A percentile compares a stretch with the other conserved stretches of the same genome.
phyloP scores from a whole-genome alignment of 2,113 vertebrate genomes.

The Addax nasomaculatus region DNA sequence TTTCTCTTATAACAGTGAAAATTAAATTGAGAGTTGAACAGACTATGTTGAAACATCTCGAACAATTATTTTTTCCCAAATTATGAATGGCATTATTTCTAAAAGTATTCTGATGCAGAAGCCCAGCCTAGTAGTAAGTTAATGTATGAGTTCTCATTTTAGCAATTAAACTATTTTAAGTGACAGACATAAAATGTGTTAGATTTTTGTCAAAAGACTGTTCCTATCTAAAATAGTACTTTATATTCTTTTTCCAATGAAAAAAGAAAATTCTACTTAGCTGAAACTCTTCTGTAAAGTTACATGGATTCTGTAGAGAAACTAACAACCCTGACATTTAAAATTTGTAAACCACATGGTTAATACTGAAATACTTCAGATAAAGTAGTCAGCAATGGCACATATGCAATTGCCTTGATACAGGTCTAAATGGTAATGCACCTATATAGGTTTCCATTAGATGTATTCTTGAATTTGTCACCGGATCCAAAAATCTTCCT shows the following conservation, averaged over 20 bases:
- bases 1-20: background rate
- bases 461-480: background rate
- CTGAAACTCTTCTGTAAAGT: background rate
- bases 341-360: background rate
- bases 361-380: background rate
- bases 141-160: background rate
- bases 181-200: slow-evolving; percentile 11
- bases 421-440: background rate
- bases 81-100: background rate
- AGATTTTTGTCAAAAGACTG: slow-evolving; percentile 22
- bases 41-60: background rate
- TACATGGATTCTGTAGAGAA: background rate
- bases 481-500: background rate
- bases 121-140: background rate
- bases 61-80: background rate
- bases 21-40: background rate
- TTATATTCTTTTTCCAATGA: background rate
- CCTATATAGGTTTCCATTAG: background rate
- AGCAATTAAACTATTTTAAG: slow-evolving; percentile 34
- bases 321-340: background rate
- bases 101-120: background rate
- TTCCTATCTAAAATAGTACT: background rate
- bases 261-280: background rate
- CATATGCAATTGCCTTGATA: no score
- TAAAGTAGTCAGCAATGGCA: background rate